Evolutionary conservation across 2,113 vertebrate species (phyloP).

Genomic region (Desmodus rotundus): DNA sequence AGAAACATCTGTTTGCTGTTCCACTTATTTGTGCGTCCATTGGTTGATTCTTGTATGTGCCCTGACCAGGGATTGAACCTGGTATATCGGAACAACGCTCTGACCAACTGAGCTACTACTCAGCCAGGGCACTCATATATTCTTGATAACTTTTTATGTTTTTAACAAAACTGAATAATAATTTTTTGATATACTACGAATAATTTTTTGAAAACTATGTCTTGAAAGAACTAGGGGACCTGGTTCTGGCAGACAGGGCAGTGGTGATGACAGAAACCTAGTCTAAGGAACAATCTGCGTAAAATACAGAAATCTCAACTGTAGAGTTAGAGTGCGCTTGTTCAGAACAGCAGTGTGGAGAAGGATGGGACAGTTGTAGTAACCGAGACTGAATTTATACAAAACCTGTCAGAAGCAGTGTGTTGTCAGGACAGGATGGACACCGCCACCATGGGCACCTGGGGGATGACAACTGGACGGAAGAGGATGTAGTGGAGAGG

Average conservation of each 20-base stretch:
- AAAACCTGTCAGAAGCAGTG: not conserved
- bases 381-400: not conserved
- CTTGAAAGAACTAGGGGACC: not conserved
- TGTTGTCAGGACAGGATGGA: not conserved
- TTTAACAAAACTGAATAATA: not conserved
- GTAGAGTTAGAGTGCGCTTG: not conserved
- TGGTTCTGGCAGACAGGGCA: not conserved
- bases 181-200: no score
- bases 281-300: not conserved
- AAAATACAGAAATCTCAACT: not conserved
- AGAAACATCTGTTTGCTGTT: no score
- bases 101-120: not conserved
- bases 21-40: no score
- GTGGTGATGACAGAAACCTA: not conserved
- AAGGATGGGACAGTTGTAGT: not conserved
- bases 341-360: not conserved
- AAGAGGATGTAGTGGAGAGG: not conserved
- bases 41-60: no score
- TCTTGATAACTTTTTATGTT: not conserved
- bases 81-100: not conserved
- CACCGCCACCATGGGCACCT: fast-evolving
- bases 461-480: not conserved
- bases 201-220: not conserved
- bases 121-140: not conserved
- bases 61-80: no score